Evolutionary conservation across 2,797 vertebrate species (phyloP).

Genomic region (Macrochelys suwanniensis): DNA sequence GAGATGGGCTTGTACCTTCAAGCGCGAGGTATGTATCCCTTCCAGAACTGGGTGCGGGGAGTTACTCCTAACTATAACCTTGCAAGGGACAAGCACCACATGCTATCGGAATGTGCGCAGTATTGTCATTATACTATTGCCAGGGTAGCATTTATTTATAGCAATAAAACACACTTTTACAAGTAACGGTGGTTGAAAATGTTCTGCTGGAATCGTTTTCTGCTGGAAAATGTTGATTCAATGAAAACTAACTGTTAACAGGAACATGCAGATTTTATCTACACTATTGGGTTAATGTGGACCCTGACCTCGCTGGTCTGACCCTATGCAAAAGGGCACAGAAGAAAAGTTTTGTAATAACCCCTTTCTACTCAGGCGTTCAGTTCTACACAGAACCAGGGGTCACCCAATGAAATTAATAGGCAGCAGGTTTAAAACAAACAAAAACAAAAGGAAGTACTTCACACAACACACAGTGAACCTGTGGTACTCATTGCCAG

Average conservation of each 20-base stretch:
- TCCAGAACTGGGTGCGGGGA: neutral
- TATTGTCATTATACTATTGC: neutral
- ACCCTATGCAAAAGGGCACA: neutral
- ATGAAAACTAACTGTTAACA: too few species aligned
- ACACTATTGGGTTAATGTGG: neutral
- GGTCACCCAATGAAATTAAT: too few species aligned
- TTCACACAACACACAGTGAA: too few species aligned
- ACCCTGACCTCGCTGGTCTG: neutral
- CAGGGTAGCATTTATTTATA: neutral
- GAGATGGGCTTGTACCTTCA: neutral
- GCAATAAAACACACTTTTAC: neutral
- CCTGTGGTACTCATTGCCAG: too few species aligned
- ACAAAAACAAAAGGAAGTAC: too few species aligned
- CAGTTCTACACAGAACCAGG: too few species aligned
- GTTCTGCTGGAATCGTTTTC: neutral
- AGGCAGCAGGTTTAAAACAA: too few species aligned
- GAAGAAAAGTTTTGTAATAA: fast-evolving
- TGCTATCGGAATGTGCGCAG: neutral
- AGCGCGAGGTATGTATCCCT: neutral
- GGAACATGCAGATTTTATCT: too few species aligned
- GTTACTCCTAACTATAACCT: neutral
- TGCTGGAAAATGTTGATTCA: too few species aligned
- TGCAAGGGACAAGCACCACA: neutral
- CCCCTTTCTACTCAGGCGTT: neutral
- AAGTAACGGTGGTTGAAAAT: neutral